These are phyloP conservation scores for Solenopsis fugax DNA, from an alignment of 1,140 invertebrate genomes.

Conservation along the genomic window DNA sequence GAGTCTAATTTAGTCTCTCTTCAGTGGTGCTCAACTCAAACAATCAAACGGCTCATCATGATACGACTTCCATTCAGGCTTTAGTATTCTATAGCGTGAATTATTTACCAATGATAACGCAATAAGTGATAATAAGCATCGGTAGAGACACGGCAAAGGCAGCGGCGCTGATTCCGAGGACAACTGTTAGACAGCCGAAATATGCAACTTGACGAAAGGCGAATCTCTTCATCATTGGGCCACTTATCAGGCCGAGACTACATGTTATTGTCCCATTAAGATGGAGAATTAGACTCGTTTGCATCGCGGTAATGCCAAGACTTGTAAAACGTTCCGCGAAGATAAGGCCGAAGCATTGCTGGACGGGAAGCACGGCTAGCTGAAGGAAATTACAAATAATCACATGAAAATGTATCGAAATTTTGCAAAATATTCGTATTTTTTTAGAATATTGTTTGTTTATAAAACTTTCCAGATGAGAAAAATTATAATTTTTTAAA, in stretches of 20 bases:
- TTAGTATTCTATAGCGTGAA: not conserved
- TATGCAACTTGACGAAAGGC: slow-evolving; percentile 88
- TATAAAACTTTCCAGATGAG: not conserved
- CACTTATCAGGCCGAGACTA: slow-evolving; percentile 88
- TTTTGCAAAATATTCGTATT: not conserved
- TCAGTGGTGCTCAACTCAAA: not conserved
- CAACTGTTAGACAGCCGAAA: slow-evolving; percentile 84
- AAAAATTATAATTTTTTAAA: not conserved
- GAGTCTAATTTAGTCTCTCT: not conserved
- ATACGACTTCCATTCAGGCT: not conserved
- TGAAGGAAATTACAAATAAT: slow-evolving; percentile 70
- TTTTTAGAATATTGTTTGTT: not conserved
- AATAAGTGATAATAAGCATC: slow-evolving; percentile 88
- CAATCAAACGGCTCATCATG: not conserved
- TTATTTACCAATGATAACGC: slow-evolving; percentile 89
- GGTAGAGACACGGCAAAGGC: slow-evolving; percentile 86
- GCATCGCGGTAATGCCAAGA: slow-evolving; percentile 87
- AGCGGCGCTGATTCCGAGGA: slow-evolving; percentile 86
- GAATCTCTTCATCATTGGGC: slow-evolving; percentile 87
- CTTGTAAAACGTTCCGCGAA: slow-evolving; percentile 89
- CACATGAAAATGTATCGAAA: not conserved
- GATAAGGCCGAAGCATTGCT: slow-evolving; percentile 89
- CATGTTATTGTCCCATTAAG: slow-evolving; percentile 88
- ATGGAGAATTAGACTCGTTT: slow-evolving; percentile 88
- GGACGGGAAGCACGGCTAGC: slow-evolving; percentile 88